Percentiles rank a stretch among this genome's conserved stretches.
Conservation (phyloP, 2,113 vertebrate species). For the Syngnathus floridae region DNA sequence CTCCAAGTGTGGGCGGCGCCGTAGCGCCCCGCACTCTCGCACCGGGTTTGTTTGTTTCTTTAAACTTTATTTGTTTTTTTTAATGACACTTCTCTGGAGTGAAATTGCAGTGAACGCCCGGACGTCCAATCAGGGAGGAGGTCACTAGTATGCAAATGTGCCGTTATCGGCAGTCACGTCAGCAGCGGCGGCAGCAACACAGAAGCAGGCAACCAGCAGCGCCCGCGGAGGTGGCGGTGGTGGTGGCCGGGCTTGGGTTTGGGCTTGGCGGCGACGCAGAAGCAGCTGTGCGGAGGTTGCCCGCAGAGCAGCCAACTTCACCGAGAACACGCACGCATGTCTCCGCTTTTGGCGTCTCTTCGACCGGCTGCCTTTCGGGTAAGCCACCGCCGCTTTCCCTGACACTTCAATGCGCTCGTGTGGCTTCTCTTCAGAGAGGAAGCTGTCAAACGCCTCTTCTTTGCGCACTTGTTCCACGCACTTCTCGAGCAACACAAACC, state of each 20-base stretch:
- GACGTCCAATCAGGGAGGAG: conserved; percentile 64
- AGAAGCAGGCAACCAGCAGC: conserved; percentile 4
- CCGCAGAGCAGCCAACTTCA: conserved; percentile 69
- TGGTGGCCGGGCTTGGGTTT: neutral
- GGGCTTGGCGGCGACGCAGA: conserved; percentile 1
- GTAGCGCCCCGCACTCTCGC: neutral
- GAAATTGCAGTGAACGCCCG: conserved; percentile 14
- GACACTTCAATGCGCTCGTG: neutral
- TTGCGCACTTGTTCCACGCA: conserved; percentile 26
- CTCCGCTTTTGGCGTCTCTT: conserved; percentile 15
- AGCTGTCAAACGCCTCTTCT: conserved; percentile 3
- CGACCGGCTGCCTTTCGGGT: conserved; percentile 50
- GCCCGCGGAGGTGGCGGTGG: conserved; percentile 3
- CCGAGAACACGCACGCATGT: conserved; percentile 36
- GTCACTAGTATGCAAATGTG: conserved; percentile 68
- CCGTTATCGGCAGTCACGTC: conserved; percentile 68
- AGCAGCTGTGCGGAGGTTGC: conserved; percentile 68
- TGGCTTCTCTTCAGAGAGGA: neutral
- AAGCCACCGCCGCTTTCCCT: conserved; percentile 35
- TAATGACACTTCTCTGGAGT: neutral
- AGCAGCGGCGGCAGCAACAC: conserved; percentile 55
- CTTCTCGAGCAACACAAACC: neutral
- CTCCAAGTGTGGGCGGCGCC: neutral
- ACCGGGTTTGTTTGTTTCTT: neutral
- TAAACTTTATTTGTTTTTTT: neutral